These are phyloP conservation scores for Aricia artaxerxes DNA, from an alignment of 2,888 invertebrate species.

Conservation along the genomic window DNA sequence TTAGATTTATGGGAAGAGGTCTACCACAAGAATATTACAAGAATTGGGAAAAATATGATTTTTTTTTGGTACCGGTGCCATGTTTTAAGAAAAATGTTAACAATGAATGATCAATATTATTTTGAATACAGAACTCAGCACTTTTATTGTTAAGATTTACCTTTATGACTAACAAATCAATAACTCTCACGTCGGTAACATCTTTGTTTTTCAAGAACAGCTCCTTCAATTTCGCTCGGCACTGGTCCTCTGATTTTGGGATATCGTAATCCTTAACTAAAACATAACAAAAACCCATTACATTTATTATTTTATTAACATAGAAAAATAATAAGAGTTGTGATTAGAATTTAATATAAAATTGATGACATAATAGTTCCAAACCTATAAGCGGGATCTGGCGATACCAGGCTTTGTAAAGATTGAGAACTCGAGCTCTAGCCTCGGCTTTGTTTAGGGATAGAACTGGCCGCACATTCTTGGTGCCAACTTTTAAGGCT, in stretches of 20 bases:
- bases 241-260: conserved; percentile 85
- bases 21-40: not conserved
- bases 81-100: not conserved
- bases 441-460: conserved; percentile 90
- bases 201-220: conserved; percentile 88
- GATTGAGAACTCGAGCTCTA: conserved; percentile 88
- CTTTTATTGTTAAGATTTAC: conserved; percentile 66
- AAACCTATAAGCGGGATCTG: conserved; percentile 93
- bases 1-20: not conserved
- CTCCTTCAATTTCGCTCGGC: conserved; percentile 87
- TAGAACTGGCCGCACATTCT: conserved; percentile 92
- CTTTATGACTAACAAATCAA: conserved; percentile 96
- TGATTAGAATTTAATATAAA: conserved; percentile 4
- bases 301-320: not conserved
- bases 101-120: not conserved
- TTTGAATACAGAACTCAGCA: not conserved
- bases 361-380: conserved; percentile 76
- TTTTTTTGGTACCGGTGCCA: too few relatives aligned
- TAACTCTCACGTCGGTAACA: conserved; percentile 91
- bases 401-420: conserved; percentile 97
- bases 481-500: conserved; percentile 70
- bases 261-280: conserved; percentile 92
- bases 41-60: too few relatives aligned
- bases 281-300: conserved; percentile 46
- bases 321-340: not conserved